Conservation (phyloP, 2,797 vertebrate genomes). For the Melanotaenia boesemani region DNA sequence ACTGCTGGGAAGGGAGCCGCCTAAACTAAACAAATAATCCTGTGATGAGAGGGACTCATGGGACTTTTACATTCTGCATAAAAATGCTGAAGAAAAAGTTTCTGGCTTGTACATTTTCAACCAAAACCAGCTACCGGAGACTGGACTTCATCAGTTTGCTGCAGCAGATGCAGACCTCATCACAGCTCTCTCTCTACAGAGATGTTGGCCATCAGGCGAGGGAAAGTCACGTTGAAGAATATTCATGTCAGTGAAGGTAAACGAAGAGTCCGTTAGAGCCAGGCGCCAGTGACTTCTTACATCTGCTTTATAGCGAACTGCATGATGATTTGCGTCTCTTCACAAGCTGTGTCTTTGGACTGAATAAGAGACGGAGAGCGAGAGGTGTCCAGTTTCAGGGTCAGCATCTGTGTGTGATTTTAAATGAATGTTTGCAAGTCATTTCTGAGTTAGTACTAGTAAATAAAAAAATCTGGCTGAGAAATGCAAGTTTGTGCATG, state of each 20-base stretch:
- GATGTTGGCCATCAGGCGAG: not conserved
- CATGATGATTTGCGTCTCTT: no score
- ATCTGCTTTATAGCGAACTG: not conserved
- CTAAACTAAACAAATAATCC: constrained; percentile 55
- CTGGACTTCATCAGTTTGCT: no score
- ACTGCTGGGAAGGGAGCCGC: constrained; percentile 46
- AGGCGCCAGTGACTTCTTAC: not conserved
- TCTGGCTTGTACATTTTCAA: not conserved
- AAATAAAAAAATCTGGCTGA: no score
- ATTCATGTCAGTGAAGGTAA: not conserved
- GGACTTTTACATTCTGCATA: constrained; percentile 5
- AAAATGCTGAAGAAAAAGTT: not conserved
- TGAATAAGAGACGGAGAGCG: no score
- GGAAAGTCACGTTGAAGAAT: not conserved
- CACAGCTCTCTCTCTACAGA: no score
- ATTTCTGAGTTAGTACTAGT: no score
- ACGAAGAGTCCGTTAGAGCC: not conserved
- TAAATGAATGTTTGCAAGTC: no score
- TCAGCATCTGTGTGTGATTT: no score
- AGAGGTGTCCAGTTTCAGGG: no score
- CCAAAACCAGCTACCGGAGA: not conserved
- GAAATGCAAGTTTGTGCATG: no score
- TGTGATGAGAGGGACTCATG: constrained; percentile 22
- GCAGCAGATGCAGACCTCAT: no score
- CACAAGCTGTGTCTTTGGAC: not conserved